Percentiles rank a stretch among this genome's conserved stretches.
These are phyloP conservation scores for Liparis tanakae DNA, from an alignment of 2,797 vertebrate genomes.

Conservation along the genomic window DNA sequence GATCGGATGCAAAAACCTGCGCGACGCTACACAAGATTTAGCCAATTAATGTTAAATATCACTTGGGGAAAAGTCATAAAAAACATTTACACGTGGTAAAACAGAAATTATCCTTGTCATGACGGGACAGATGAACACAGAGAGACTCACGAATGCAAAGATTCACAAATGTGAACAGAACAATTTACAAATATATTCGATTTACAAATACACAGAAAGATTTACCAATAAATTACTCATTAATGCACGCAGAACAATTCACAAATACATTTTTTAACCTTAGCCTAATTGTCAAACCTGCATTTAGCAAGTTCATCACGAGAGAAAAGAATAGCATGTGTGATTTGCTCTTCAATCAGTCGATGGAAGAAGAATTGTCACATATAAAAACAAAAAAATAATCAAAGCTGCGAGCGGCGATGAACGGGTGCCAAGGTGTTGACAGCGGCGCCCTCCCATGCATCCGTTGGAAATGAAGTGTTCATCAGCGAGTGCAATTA, in stretches of 20 bases:
- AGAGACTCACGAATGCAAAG: no score
- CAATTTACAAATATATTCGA: no score
- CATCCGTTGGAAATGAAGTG: constrained; percentile 59
- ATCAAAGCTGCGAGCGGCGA: no score
- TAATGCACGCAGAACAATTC: no score
- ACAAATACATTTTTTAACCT: no score
- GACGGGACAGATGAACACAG: no score
- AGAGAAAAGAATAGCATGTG: background rate
- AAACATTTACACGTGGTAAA: background rate
- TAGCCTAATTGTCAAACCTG: background rate
- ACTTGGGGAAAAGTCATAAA: background rate
- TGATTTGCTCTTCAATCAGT: background rate
- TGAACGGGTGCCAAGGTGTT: constrained; percentile 29
- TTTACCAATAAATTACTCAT: no score
- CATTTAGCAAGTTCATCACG: background rate
- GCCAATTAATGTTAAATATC: background rate
- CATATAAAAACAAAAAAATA: background rate
- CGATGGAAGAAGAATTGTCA: background rate
- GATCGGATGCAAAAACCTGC: background rate
- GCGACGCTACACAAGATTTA: background rate
- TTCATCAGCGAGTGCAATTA: constrained; percentile 63
- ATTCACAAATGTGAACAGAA: no score
- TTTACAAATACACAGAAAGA: no score
- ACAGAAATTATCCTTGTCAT: background rate
- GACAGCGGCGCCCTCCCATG: constrained; percentile 59